These are phyloP conservation scores for Aurelia sp. DNA, from an alignment of 30 jellyfish, hydroid and myxozoan species.

Conservation along the genomic window DNA sequence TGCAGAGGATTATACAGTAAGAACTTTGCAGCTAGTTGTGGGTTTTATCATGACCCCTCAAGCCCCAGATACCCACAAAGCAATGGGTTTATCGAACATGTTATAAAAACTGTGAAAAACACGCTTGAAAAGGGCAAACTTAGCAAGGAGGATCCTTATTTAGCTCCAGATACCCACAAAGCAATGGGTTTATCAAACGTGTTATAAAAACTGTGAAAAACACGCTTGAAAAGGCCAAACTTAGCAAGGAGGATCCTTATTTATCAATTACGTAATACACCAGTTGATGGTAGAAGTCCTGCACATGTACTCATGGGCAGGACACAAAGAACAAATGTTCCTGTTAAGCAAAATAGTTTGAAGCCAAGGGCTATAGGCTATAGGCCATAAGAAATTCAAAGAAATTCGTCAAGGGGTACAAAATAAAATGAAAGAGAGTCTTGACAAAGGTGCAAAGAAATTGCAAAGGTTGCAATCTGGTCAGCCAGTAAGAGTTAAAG, in stretches of 20 bases:
- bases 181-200: too few species aligned
- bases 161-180: too few species aligned
- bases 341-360: slow-evolving; percentile 1
- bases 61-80: slow-evolving; percentile 43
- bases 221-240: too few species aligned
- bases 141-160: slow-evolving; percentile 25
- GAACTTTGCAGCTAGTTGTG: slow-evolving; percentile 17
- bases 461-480: slow-evolving; percentile 9
- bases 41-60: slow-evolving; percentile 37
- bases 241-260: too few species aligned
- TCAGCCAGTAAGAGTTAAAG: background rate
- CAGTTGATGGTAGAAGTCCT: slow-evolving; percentile 19
- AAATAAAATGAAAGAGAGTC: background rate
- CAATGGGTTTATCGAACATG: slow-evolving; percentile 53
- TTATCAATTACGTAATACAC: slow-evolving; percentile 31
- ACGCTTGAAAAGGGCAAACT: background rate
- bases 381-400: slow-evolving; percentile 4
- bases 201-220: too few species aligned
- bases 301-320: slow-evolving; percentile 33
- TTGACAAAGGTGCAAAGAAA: slow-evolving; percentile 8
- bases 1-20: slow-evolving; percentile 24
- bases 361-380: background rate
- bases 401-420: background rate
- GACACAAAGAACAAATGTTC: slow-evolving; percentile 16
- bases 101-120: slow-evolving; percentile 23